Conservation (phyloP, 2,888 invertebrate species). For the Venusia cambrica region DNA sequence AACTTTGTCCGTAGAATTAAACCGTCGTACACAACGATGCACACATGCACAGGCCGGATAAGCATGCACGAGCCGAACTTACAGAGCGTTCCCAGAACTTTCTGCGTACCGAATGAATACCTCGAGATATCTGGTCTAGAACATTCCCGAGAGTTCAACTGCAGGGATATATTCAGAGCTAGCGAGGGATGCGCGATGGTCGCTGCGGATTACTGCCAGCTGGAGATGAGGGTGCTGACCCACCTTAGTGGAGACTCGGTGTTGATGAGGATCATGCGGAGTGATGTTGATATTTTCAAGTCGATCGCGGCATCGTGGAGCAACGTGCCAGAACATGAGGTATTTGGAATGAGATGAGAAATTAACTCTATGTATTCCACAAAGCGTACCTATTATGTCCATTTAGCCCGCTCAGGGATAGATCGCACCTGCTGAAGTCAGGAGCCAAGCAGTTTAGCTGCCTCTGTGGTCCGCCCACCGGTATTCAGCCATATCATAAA, state of each 20-base stretch:
- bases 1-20: constrained; percentile 74
- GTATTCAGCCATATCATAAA: no score
- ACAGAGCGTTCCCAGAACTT: constrained; percentile 94
- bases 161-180: constrained; percentile 86
- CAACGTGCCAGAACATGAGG: constrained; percentile 81
- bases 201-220: constrained; percentile 97
- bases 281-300: constrained; percentile 89
- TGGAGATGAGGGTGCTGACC: constrained; percentile 96
- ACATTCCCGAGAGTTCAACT: constrained; percentile 77
- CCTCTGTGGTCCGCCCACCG: no score
- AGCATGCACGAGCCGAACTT: constrained; percentile 96
- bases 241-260: constrained; percentile 91
- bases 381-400: no score
- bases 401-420: no score
- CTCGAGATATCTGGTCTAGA: constrained; percentile 15
- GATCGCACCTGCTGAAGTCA: no score
- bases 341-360: no score
- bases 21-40: constrained; percentile 84
- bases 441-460: no score
- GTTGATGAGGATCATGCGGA: constrained; percentile 84
- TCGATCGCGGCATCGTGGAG: constrained; percentile 94
- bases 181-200: constrained; percentile 83
- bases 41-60: constrained; percentile 90
- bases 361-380: no score
- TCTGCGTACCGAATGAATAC: constrained; percentile 75